A percentile compares a stretch with the other conserved stretches of the same genome.
Conservation (phyloP, 2,888 invertebrate species). For the Pegoplata infirma region DNA sequence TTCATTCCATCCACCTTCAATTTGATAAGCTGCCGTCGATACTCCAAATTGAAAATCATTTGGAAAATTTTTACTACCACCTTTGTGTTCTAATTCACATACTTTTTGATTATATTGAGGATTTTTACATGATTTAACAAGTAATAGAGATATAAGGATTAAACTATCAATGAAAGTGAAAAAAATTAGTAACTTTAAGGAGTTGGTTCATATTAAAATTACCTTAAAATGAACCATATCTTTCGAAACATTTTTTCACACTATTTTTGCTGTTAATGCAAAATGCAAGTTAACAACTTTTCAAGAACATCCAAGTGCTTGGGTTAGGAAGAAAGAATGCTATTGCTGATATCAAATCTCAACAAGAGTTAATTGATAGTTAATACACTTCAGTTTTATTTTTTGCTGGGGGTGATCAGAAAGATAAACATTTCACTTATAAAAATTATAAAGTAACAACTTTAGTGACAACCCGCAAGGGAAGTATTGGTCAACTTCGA, state of each 20-base stretch:
- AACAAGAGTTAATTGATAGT: no score
- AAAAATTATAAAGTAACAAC: no score
- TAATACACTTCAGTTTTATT: no score
- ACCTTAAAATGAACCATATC: neutral
- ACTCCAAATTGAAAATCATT: constrained; percentile 69
- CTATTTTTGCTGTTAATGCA: neutral
- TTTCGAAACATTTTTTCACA: neutral
- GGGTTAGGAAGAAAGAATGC: neutral
- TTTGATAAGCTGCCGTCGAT: constrained; percentile 71
- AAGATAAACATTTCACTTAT: no score
- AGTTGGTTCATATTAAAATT: neutral
- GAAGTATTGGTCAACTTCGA: no score
- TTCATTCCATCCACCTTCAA: constrained; percentile 71
- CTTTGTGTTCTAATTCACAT: constrained; percentile 49
- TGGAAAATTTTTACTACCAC: constrained; percentile 67
- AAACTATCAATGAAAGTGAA: neutral
- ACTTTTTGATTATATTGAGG: neutral
- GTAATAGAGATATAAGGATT: neutral
- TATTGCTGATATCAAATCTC: no score
- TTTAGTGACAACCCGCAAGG: no score
- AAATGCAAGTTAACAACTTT: no score
- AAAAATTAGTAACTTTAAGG: neutral
- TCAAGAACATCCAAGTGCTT: neutral
- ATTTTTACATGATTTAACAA: neutral
- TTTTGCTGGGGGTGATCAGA: no score